A percentile compares a stretch with the other conserved stretches of the same genome.
These are phyloP conservation scores for Gallinago stenura DNA, from an alignment of 2,797 vertebrate species.

Conservation along the genomic window DNA sequence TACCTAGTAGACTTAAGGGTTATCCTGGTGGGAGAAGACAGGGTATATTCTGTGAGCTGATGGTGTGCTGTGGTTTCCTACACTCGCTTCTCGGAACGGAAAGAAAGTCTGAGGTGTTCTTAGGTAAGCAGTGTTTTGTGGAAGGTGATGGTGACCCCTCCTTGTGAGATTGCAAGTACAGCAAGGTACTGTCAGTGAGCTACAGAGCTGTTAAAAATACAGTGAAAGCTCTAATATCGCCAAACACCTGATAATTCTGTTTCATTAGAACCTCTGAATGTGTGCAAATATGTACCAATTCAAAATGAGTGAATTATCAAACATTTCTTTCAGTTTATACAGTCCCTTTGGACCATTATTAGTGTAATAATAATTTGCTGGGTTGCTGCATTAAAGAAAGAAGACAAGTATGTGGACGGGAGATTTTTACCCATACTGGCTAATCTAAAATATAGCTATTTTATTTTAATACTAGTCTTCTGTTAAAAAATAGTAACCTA, in stretches of 20 bases:
- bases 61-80: background rate
- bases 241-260: background rate
- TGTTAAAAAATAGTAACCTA: background rate
- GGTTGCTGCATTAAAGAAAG: background rate
- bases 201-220: background rate
- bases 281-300: background rate
- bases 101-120: background rate
- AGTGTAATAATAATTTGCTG: background rate
- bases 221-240: background rate
- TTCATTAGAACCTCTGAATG: background rate
- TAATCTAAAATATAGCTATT: background rate
- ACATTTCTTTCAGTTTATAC: background rate
- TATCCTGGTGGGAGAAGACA: background rate
- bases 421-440: background rate
- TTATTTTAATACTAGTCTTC: background rate
- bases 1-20: background rate
- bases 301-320: background rate
- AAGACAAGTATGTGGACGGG: background rate
- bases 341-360: background rate
- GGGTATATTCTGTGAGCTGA: background rate
- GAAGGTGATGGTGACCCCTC: background rate
- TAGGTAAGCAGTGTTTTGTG: background rate
- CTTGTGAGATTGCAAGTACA: background rate
- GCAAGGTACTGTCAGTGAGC: background rate
- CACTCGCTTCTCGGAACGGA: background rate